Evolutionary conservation across 2,797 vertebrate species (phyloP), one percentile per base, ranked within the genome.

Genomic region (Nannoperca australis): DNA sequence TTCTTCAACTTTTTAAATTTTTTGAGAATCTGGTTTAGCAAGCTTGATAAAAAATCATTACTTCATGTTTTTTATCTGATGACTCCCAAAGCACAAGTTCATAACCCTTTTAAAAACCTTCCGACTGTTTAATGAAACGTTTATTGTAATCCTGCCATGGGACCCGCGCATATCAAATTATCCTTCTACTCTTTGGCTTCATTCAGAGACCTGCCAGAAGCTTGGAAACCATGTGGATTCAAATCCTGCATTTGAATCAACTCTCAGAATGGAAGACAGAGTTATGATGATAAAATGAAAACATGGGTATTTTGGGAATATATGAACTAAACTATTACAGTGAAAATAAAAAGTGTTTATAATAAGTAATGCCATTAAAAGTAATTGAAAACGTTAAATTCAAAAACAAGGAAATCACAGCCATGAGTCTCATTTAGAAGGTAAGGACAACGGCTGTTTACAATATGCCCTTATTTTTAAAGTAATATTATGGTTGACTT

Each of bases 231-330:
- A 59, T 67, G 8, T 53, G 24, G 55, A 73, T 42, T 81, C 2
- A 49, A 79, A 24, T 62, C 15, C 22, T 12, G 34, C 45, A 64
- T 34, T 79, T 74, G 40, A 72, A 77, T 69, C 38, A 77, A 30
- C 12, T 70, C 38, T 53, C 0, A 27, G 17, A 38, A 47, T 59
- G 27, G 18, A 62, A 44, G 58, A 40, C 4, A 56, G 11, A 55
- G 59, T 42, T 45, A 4, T 11, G 49, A 27, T 70, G 38, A 49
- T 63, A 49, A 45, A 40, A 56, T 53, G 2, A 54, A 44, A 58
- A 70, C 30, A 44, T 24, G 10, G 36, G 44, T 32, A 14, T 51
- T 50, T 20, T 44, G n/a, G 27, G 18, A 51, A 60, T 17, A 11
- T 32, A 40, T 63, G 5, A 70, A 42, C 18, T 60, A 1, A 30